These are phyloP conservation scores for Myzus persicae DNA, from an alignment of 1,140 invertebrate genomes.

Conservation along the genomic window DNA sequence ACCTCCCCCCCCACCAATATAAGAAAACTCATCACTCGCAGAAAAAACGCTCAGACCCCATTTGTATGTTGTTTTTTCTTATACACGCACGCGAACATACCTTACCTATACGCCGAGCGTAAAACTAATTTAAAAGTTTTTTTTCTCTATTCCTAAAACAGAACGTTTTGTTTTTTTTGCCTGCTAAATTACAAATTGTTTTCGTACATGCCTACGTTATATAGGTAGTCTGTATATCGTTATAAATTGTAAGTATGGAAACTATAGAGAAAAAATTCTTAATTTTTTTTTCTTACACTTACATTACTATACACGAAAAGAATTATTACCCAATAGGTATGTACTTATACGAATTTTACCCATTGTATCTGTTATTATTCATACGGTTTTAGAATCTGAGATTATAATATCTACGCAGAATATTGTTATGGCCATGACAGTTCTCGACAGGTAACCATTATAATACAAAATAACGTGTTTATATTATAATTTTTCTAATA, in stretches of 20 bases:
- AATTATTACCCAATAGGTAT: not conserved
- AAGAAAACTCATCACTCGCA: not conserved
- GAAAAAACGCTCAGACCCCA: not conserved
- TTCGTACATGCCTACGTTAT: not conserved
- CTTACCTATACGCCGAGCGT: not conserved
- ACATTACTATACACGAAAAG: not conserved
- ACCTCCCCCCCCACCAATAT: not conserved
- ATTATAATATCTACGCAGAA: not conserved
- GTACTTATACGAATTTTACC: not conserved
- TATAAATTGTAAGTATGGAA: not conserved
- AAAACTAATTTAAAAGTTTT: constrained; percentile 9
- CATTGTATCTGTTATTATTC: not conserved
- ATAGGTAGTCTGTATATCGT: not conserved
- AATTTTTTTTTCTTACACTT: not conserved
- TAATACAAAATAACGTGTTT: not conserved
- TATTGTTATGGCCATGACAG: not conserved
- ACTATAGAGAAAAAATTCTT: not conserved
- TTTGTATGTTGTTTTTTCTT: constrained; percentile 2
- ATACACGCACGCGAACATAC: not conserved
- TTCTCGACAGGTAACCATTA: not conserved
- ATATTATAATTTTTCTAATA: constrained; percentile 12
- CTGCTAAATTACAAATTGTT: not conserved
- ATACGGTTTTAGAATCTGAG: not conserved
- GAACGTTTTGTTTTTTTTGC: not conserved
- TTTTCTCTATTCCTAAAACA: not conserved